Percentiles rank a stretch among this genome's conserved stretches.
These are phyloP conservation scores for pig (Sus scrofa) DNA, from an alignment of 2,113 vertebrate genomes.

Conservation along the genomic window T2T-Sscrofa CM000817.6:15046001-15046500, in stretches of 20 bases:
- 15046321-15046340: background rate
- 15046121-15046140: background rate
- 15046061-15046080: background rate
- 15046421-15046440: background rate
- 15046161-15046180: background rate
- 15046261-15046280: background rate
- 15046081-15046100: background rate
- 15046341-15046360: background rate
- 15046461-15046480: constrained; percentile 90
- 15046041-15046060: background rate
- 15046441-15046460: constrained; percentile 91
- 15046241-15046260: background rate
- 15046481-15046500: constrained; percentile 89
- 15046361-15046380: constrained; percentile 39
- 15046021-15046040: background rate
- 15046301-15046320: background rate
- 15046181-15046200: constrained; percentile 6
- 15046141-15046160: constrained; percentile 25
- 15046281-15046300: background rate
- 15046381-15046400: background rate
- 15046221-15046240: background rate
- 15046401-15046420: background rate
- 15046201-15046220: background rate
- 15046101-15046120: background rate
- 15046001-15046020: too few relatives aligned